Evolutionary conservation across 2,797 vertebrate species (phyloP).

Genomic region (Phrynocephalus vlangalii): DNA sequence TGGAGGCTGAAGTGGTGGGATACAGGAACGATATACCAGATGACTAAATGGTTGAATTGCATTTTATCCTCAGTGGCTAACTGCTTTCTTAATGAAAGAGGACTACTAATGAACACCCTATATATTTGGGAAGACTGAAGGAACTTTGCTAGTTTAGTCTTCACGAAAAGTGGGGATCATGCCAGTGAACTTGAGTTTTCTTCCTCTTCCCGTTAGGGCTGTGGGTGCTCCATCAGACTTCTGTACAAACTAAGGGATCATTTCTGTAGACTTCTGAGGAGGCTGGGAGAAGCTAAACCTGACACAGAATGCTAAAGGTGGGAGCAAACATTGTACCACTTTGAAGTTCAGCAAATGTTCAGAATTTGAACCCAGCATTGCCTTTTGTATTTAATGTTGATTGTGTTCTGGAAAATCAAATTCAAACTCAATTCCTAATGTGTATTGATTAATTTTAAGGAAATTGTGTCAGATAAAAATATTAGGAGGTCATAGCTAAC

Average conservation of each 20-base stretch:
- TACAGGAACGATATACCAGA: conserved; percentile 1
- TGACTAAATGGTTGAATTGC: conserved; percentile 24
- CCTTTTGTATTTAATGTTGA: neutral
- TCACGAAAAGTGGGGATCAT: neutral
- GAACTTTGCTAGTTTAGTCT: neutral
- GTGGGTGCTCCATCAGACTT: too few relatives aligned
- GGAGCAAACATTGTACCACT: neutral
- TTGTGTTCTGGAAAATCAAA: neutral
- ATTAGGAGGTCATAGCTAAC: neutral
- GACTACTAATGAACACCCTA: conserved; percentile 18
- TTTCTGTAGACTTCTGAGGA: neutral
- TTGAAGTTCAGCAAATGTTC: neutral
- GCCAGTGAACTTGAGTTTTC: neutral
- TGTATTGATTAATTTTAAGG: neutral
- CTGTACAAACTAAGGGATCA: too few relatives aligned
- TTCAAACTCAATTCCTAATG: neutral
- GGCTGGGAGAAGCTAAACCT: neutral
- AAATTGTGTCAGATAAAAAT: neutral
- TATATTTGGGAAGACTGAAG: conserved; percentile 1
- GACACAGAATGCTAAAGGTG: neutral
- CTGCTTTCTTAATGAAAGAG: conserved; percentile 25
- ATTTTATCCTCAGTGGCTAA: conserved; percentile 26
- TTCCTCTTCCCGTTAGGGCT: neutral
- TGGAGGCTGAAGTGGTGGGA: neutral
- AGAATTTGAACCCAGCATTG: neutral